Percentiles rank a stretch among this genome's conserved stretches.
phyloP scores from a whole-genome alignment of 2,888 invertebrate species.

The Panopea generosa region DNA sequence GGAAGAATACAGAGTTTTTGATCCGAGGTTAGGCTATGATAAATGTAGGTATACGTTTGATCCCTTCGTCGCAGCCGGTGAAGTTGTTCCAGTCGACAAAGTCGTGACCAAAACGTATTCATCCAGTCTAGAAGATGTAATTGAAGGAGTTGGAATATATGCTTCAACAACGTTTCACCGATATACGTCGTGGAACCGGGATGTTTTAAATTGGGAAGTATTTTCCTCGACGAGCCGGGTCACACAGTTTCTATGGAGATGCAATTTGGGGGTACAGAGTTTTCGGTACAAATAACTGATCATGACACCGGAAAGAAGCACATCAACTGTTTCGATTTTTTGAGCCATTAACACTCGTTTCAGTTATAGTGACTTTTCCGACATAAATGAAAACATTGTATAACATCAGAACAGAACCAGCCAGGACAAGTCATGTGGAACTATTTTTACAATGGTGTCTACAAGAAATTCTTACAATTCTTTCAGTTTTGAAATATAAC shows the following conservation, averaged over 20 bases:
- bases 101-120: constrained; percentile 8
- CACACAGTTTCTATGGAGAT: constrained; percentile 27
- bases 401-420: no score
- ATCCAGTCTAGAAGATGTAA: constrained; percentile 11
- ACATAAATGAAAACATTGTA: no score
- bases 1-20: constrained; percentile 16
- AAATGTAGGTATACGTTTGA: constrained; percentile 47
- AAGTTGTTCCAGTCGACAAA: constrained; percentile 30
- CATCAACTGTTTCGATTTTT: constrained; percentile 45
- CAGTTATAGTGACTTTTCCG: no score
- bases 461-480: no score
- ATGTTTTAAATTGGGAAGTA: constrained; percentile 42
- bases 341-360: constrained; percentile 22
- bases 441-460: no score
- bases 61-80: constrained; percentile 28
- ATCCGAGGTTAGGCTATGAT: constrained; percentile 9
- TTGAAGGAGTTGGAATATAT: constrained; percentile 29
- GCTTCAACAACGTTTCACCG: constrained; percentile 34
- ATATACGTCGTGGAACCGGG: constrained; percentile 26
- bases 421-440: no score
- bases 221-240: constrained; percentile 34
- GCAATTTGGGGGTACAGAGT: constrained; percentile 55
- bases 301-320: constrained; percentile 17
- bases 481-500: no score
- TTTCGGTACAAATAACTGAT: constrained; percentile 39